phyloP scores from a whole-genome alignment of 2,888 invertebrate species.

The Coenonympha arcania region DNA sequence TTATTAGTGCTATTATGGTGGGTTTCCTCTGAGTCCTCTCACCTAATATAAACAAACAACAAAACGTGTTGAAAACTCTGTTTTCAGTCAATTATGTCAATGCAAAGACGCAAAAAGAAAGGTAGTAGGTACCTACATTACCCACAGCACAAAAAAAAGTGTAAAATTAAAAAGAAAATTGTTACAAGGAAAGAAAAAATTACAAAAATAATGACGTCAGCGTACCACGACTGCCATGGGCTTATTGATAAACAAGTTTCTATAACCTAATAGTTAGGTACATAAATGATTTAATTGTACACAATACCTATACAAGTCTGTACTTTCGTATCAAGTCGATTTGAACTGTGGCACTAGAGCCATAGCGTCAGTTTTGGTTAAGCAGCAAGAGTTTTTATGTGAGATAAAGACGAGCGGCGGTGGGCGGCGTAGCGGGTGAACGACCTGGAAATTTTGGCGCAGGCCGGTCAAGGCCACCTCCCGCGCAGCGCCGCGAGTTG shows the following conservation, averaged over 20 bases:
- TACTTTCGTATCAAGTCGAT: slow-evolving; percentile 24
- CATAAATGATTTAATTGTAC: slow-evolving; percentile 62
- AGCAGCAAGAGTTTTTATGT: slow-evolving; percentile 46
- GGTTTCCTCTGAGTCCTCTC: no score
- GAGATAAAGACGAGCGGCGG: slow-evolving; percentile 66
- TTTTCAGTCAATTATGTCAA: no score
- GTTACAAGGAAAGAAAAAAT: no score
- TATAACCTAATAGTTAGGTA: slow-evolving; percentile 62
- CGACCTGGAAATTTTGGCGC: slow-evolving; percentile 73
- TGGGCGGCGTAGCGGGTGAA: slow-evolving; percentile 67
- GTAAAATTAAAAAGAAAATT: slow-evolving; percentile 3
- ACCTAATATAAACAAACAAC: no score
- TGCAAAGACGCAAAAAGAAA: no score
- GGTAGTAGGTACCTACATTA: no score
- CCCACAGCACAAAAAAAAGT: no score
- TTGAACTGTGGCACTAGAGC: slow-evolving; percentile 26
- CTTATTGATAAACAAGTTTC: slow-evolving; percentile 67
- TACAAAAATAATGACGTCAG: slow-evolving; percentile 19
- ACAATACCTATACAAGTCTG: slow-evolving; percentile 43
- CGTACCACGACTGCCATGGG: slow-evolving; percentile 16
- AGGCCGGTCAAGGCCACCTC: slow-evolving; percentile 71
- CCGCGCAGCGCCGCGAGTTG: slow-evolving; percentile 51
- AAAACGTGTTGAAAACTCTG: no score
- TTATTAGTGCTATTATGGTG: no score
- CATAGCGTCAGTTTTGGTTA: slow-evolving; percentile 41